Evolutionary conservation across 1,140 invertebrate genomes (phyloP).

Genomic region (Zophobas atratus): DNA sequence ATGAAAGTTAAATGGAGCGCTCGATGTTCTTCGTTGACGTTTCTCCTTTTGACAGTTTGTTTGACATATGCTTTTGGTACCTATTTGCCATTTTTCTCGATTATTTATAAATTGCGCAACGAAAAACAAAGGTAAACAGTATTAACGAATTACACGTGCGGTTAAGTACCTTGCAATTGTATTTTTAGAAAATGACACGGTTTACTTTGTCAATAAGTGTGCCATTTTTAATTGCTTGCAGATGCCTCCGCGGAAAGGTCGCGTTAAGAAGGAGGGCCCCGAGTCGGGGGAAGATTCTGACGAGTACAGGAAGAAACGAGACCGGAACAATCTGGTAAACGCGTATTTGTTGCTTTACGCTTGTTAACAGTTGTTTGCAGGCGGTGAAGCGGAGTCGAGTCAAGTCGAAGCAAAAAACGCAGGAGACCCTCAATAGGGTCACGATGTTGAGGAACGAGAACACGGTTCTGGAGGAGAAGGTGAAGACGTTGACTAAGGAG

Average conservation of each 20-base stretch:
- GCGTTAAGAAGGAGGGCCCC: constrained; percentile 60
- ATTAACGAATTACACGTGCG: neutral
- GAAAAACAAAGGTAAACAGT: constrained; percentile 3
- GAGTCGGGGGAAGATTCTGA: constrained; percentile 79
- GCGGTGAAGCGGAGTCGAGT: constrained; percentile 91
- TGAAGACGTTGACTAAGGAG: constrained; percentile 88
- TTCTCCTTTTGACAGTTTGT: neutral
- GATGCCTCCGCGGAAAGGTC: constrained; percentile 64
- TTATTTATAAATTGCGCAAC: constrained; percentile 18
- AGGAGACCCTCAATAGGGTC: constrained; percentile 85
- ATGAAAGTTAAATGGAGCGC: neutral
- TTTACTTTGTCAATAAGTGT: constrained; percentile 36
- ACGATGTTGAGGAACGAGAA: constrained; percentile 86
- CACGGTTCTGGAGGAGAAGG: constrained; percentile 87
- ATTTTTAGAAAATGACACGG: constrained; percentile 28
- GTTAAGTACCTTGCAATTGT: neutral
- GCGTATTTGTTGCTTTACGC: constrained; percentile 3
- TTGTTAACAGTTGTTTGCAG: constrained; percentile 68
- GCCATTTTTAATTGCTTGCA: constrained; percentile 20
- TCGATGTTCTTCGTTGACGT: neutral
- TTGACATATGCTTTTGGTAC: constrained; percentile 5
- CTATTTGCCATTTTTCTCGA: neutral
- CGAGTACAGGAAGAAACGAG: constrained; percentile 85
- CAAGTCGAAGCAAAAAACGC: constrained; percentile 87
- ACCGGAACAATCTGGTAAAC: constrained; percentile 86